phyloP scores from a whole-genome alignment of 2,113 vertebrate genomes.

The Sinocyclocheilus maitianheensis region DNA sequence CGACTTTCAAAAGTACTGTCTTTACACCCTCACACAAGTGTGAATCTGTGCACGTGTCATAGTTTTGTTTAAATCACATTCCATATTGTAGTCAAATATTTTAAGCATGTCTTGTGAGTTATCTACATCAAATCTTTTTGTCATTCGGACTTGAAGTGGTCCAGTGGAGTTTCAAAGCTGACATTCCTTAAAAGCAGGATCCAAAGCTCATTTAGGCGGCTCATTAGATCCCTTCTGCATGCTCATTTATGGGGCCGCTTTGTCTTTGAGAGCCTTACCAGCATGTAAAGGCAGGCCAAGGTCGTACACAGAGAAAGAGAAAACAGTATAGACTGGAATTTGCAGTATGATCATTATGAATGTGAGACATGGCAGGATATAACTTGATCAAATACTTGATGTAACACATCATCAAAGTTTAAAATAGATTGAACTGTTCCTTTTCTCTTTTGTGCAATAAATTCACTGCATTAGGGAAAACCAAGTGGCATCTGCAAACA shows the following conservation, averaged over 20 bases:
- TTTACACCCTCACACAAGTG: slow-evolving; percentile 2
- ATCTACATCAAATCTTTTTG: slow-evolving; percentile 13
- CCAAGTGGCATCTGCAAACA: background rate
- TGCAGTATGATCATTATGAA: background rate
- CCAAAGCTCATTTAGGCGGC: slow-evolving; percentile 54
- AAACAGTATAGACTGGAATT: slow-evolving; percentile 7
- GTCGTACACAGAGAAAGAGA: slow-evolving; percentile 30
- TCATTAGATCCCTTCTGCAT: slow-evolving; percentile 55
- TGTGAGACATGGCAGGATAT: background rate
- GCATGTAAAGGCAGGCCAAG: slow-evolving; percentile 33
- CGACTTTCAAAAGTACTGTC: slow-evolving; percentile 10
- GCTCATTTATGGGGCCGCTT: slow-evolving; percentile 48
- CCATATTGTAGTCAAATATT: background rate
- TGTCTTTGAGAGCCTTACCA: slow-evolving; percentile 22
- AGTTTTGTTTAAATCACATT: slow-evolving; percentile 21
- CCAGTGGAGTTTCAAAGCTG: slow-evolving; percentile 22
- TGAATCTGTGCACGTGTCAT: background rate
- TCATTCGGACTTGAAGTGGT: slow-evolving; percentile 23
- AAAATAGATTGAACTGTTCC: too few species aligned
- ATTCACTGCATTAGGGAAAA: background rate
- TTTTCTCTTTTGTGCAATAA: background rate
- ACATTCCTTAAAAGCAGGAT: slow-evolving; percentile 57
- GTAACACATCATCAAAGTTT: background rate
- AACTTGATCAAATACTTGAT: slow-evolving; percentile 1
- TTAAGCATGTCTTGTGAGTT: background rate